phyloP scores from a whole-genome alignment of 2,888 invertebrate species.

The Spodoptera picta region DNA sequence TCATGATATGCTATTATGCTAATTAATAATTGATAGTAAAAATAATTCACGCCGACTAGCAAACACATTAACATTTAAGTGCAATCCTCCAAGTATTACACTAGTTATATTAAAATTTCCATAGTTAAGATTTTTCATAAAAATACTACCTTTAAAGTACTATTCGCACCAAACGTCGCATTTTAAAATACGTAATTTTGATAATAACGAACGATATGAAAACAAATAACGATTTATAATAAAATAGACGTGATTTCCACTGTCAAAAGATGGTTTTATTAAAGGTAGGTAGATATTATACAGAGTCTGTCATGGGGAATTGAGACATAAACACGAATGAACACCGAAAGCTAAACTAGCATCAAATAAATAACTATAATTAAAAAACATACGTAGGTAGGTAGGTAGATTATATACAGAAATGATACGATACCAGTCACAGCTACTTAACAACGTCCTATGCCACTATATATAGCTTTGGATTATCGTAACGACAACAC shows the following conservation, averaged over 20 bases:
- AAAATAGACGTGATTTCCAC: slow-evolving; percentile 45
- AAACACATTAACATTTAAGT: slow-evolving; percentile 58
- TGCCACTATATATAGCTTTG: slow-evolving; percentile 84
- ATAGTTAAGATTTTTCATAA: slow-evolving; percentile 22
- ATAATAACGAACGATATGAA: slow-evolving; percentile 65
- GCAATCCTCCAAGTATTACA: slow-evolving; percentile 54
- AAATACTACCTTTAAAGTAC: slow-evolving; percentile 18
- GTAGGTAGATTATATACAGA: slow-evolving; percentile 77
- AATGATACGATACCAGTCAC: slow-evolving; percentile 70
- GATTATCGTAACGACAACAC: slow-evolving; percentile 78
- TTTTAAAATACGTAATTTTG: slow-evolving; percentile 46
- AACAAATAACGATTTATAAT: slow-evolving; percentile 57
- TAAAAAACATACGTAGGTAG: slow-evolving; percentile 64
- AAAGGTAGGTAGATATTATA: slow-evolving; percentile 55
- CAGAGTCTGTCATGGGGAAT: slow-evolving; percentile 80
- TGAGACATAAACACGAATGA: slow-evolving; percentile 69
- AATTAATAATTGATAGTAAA: slow-evolving; percentile 37
- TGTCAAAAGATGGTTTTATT: slow-evolving; percentile 28
- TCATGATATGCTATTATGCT: slow-evolving; percentile 45
- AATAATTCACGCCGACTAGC: slow-evolving; percentile 67
- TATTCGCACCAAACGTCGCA: slow-evolving; percentile 41
- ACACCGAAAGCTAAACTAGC: slow-evolving; percentile 80
- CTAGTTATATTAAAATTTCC: slow-evolving; percentile 8
- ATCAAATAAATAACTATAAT: slow-evolving; percentile 84
- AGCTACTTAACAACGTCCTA: slow-evolving; percentile 77